A percentile compares a stretch with the other conserved stretches of the same genome.
phyloP scores from a whole-genome alignment of 2,888 invertebrate genomes.

The Drosophila multiciliata region DNA sequence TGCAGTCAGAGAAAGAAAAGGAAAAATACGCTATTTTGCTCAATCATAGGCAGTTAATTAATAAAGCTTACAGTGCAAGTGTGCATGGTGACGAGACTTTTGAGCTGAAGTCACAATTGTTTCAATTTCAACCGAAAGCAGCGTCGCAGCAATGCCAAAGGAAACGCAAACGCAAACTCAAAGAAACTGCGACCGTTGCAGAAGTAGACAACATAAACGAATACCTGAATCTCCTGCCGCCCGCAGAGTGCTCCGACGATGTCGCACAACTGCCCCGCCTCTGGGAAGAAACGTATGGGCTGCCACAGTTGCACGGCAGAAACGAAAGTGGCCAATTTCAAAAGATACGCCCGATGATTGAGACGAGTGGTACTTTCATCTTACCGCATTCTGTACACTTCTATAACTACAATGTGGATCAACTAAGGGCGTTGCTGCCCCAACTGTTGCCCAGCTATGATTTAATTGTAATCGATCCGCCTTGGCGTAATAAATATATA shows the following conservation, averaged over 20 bases:
- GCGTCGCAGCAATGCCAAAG: not conserved
- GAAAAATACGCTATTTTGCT: slow-evolving; percentile 63
- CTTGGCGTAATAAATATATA: slow-evolving; percentile 98
- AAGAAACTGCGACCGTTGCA: not conserved
- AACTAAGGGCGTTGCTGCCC: slow-evolving; percentile 87
- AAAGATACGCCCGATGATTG: slow-evolving; percentile 84
- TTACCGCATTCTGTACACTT: slow-evolving; percentile 89
- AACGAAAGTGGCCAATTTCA: slow-evolving; percentile 86
- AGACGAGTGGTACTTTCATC: slow-evolving; percentile 82
- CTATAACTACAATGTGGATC: slow-evolving; percentile 88
- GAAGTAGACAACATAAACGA: slow-evolving; percentile 24
- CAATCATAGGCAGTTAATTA: slow-evolving; percentile 75
- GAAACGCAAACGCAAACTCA: slow-evolving; percentile 50
- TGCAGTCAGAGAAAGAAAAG: slow-evolving; percentile 36
- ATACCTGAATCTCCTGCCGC: slow-evolving; percentile 49
- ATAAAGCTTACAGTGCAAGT: slow-evolving; percentile 52
- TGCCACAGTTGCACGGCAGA: slow-evolving; percentile 86
- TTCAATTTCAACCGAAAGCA: slow-evolving; percentile 63
- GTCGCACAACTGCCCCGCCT: slow-evolving; percentile 47
- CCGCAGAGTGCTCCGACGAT: not conserved
- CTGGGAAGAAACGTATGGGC: slow-evolving; percentile 75
- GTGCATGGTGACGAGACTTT: slow-evolving; percentile 25
- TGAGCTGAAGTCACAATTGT: slow-evolving; percentile 67
- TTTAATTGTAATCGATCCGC: slow-evolving; percentile 95
- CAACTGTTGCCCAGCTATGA: slow-evolving; percentile 88